A percentile compares a stretch with the other conserved stretches of the same genome.
Evolutionary conservation across 2,797 vertebrate genomes (phyloP).

Genomic region (Pempheris klunzingeri): DNA sequence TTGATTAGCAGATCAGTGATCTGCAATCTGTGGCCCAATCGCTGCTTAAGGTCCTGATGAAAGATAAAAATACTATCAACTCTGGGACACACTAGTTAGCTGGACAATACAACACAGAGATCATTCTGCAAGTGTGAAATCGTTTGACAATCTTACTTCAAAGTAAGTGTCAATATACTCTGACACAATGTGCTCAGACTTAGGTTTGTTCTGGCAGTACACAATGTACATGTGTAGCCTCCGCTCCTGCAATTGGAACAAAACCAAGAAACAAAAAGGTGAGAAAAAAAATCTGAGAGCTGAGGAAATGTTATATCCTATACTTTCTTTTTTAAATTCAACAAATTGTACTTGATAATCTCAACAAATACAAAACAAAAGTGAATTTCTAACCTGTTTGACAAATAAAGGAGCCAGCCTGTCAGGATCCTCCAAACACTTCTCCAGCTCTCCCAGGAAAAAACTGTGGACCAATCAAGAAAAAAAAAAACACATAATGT

Average conservation of each 20-base stretch:
- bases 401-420: constrained; percentile 94
- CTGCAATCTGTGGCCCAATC: constrained; percentile 95
- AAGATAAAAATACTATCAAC: constrained; percentile 6
- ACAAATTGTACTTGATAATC: not conserved
- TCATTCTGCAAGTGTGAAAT: not conserved
- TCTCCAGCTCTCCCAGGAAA: constrained; percentile 97
- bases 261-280: constrained; percentile 19
- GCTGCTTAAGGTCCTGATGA: constrained; percentile 94
- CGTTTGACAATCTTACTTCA: constrained; percentile 88
- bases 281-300: not conserved
- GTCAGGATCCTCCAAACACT: constrained; percentile 98
- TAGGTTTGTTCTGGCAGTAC: constrained; percentile 99
- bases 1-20: constrained; percentile 97
- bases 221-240: constrained; percentile 99
- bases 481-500: constrained; percentile 32
- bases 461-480: constrained; percentile 84
- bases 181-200: constrained; percentile 99
- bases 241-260: constrained; percentile 87
- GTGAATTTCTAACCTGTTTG: constrained; percentile 89
- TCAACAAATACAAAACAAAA: not conserved
- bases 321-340: not conserved
- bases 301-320: not conserved
- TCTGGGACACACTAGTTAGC: not conserved
- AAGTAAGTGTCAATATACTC: constrained; percentile 99
- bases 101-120: not conserved